A percentile compares a stretch with the other conserved stretches of the same genome.
phyloP scores from a whole-genome alignment of 2,113 vertebrate species.

The Rhabdornis inornatus region DNA sequence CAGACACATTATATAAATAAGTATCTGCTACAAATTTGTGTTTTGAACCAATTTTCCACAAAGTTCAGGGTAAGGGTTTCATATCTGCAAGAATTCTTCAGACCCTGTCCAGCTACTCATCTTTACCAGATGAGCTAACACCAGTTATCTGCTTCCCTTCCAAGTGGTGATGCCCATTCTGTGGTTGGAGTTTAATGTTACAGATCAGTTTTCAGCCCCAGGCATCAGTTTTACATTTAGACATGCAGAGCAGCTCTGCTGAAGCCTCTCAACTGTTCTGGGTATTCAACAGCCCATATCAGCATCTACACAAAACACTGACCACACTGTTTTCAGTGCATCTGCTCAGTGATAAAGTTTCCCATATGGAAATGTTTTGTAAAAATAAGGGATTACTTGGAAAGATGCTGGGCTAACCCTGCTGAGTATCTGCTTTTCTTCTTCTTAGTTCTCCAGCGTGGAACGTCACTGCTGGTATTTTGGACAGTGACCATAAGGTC shows the following conservation, averaged over 20 bases:
- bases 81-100: background rate
- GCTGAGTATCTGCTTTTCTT: conserved; percentile 63
- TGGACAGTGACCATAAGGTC: conserved; percentile 55
- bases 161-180: background rate
- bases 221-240: conserved; percentile 14
- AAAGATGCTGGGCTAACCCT: conserved; percentile 48
- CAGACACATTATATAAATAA: background rate
- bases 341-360: conserved; percentile 3
- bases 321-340: background rate
- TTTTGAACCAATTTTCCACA: background rate
- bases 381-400: conserved; percentile 52
- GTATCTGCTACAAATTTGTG: background rate
- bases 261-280: background rate
- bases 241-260: background rate
- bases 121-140: background rate
- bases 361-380: conserved; percentile 55
- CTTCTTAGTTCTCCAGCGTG: background rate
- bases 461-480: conserved; percentile 39
- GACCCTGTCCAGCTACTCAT: background rate
- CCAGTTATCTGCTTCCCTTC: background rate
- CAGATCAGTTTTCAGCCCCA: conserved; percentile 7
- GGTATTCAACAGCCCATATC: background rate
- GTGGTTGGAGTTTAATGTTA: background rate
- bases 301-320: background rate
- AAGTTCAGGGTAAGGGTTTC: background rate